These are phyloP conservation scores for Ptychadena robeensis DNA, from an alignment of 2,797 vertebrate genomes.

Conservation along the genomic window DNA sequence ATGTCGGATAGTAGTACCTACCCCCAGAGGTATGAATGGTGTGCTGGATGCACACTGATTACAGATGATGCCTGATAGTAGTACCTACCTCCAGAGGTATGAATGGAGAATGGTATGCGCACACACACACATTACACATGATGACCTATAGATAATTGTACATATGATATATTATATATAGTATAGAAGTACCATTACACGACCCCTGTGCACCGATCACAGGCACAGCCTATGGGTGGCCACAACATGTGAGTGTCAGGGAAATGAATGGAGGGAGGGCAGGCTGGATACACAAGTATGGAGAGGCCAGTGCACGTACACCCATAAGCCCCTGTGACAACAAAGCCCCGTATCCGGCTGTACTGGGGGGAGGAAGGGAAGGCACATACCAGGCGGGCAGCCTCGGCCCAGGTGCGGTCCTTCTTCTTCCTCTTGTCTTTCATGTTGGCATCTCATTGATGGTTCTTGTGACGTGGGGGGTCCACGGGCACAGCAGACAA, in stretches of 20 bases:
- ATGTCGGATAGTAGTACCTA: too few relatives aligned
- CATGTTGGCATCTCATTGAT: constrained; percentile 83
- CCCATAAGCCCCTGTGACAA: not conserved
- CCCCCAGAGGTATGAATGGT: too few relatives aligned
- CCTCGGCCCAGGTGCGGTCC: constrained; percentile 86
- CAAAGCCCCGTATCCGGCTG: constrained; percentile 20
- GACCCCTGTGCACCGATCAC: too few relatives aligned
- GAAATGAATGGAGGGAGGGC: not conserved
- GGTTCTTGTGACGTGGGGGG: constrained; percentile 71
- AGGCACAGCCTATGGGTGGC: too few relatives aligned
- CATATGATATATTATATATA: too few relatives aligned
- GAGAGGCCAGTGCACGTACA: not conserved
- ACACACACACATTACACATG: too few relatives aligned
- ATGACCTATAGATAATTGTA: too few relatives aligned
- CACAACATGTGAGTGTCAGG: too few relatives aligned
- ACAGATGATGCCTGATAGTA: not conserved
- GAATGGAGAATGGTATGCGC: too few relatives aligned
- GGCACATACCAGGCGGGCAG: constrained; percentile 78
- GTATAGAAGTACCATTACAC: too few relatives aligned
- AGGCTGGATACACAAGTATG: not conserved
- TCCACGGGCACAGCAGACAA: constrained; percentile 72
- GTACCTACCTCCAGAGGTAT: too few relatives aligned
- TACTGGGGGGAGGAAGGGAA: constrained; percentile 13
- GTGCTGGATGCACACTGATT: not conserved
- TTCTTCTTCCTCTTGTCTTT: constrained; percentile 88